Evolutionary conservation across 2,113 vertebrate species (phyloP), one percentile per base, ranked within the genome.

Genomic region (Ptyas mucosa): DNA sequence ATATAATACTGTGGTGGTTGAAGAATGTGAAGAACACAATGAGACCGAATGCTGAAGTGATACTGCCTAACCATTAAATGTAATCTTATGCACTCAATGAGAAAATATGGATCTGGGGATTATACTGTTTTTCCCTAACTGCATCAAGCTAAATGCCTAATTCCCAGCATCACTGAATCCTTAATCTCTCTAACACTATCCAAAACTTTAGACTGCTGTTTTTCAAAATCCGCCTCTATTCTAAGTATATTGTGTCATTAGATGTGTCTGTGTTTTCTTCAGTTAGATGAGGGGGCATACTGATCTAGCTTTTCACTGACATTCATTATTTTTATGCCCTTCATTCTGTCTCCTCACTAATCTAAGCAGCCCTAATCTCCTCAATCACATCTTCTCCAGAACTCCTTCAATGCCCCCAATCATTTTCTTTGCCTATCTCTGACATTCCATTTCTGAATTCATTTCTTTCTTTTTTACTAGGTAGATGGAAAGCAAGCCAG

Each of bases 371-470:
- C 23, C 89, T 90, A 90, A 93, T 90, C 92, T 93, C 86, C 61
- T 93, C 89, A 53, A 55, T 90, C 24, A 21, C 75, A 90, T 89
- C 89, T 90, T 81, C 90, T 93, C 49, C 81, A 61, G 46, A 89
- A 93, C 46, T 64, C n/a, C n/a, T 61, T 61, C 46, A 64, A 29
- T 93, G 75, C 49, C 81, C 88, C 89, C 53, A 86, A 93, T 93
- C 92, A 93, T 93, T 93, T 90, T 90, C 81, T 90, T 89, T 87
- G 92, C 89, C 55, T 93, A 34, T 87, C 46, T 87, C 46, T 90
- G 92, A 93, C 92, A 90, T 90, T 93, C 92, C 46, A 93, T 93
- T 93, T 93, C 92, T 53, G 92, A 86, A 57, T 93, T 90, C 75
- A 53, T 81, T 89, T 64, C 39, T 92, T 89, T 90, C 61, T 64